Conservation (phyloP, 2,113 vertebrate genomes). For the Phyllostomus discolor region DNA sequence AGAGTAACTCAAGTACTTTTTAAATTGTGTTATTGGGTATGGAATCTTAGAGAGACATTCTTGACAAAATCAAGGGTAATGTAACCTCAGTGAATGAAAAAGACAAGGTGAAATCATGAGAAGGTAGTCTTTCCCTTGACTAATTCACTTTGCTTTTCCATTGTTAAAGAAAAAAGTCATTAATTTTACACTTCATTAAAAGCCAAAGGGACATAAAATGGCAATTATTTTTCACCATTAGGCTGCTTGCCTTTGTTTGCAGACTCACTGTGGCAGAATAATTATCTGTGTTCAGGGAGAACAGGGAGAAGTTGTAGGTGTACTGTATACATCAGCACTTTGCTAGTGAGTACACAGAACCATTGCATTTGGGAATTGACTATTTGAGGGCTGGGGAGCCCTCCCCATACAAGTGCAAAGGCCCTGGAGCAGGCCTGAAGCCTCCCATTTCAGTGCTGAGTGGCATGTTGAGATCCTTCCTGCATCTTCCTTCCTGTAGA, state of each 20-base stretch:
- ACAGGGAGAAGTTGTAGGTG: not conserved
- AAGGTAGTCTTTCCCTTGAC: not conserved
- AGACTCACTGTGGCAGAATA: not conserved
- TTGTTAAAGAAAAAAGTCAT: constrained; percentile 24
- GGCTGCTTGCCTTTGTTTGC: constrained; percentile 42
- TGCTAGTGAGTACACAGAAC: not conserved
- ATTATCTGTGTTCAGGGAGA: not conserved
- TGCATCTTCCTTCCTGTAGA: not conserved
- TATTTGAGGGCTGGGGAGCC: not conserved
- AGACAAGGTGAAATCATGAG: not conserved
- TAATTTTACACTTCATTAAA: constrained; percentile 44
- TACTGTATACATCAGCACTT: not conserved
- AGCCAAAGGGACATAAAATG: constrained; percentile 12
- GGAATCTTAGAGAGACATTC: not conserved
- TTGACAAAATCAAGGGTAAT: not conserved
- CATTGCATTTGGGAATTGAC: constrained; percentile 19
- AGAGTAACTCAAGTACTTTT: not conserved
- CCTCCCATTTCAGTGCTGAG: constrained; percentile 75
- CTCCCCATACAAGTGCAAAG: constrained; percentile 40
- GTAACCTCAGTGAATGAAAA: constrained; percentile 26
- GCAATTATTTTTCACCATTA: constrained; percentile 5
- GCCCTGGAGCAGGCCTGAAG: constrained; percentile 71
- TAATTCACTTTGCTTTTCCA: not conserved
- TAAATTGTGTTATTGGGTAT: not conserved
- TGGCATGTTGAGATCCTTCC: constrained; percentile 78